Evolutionary conservation across 2,797 vertebrate genomes (phyloP).

Genomic region (Buphagus erythrorhynchus): DNA sequence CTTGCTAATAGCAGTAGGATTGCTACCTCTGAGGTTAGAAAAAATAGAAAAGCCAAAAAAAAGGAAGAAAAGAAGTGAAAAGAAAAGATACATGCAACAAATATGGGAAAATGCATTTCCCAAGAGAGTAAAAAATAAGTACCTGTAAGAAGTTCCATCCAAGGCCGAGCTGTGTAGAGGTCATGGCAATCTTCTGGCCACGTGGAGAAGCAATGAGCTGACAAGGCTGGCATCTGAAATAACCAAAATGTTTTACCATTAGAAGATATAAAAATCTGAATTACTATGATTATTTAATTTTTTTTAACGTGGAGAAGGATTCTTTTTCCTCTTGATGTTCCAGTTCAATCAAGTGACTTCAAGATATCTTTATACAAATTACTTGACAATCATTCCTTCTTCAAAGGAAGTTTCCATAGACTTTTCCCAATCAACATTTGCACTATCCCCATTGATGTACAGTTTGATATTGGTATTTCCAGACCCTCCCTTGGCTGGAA

Average conservation of each 20-base stretch:
- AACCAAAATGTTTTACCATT: slow-evolving; percentile 38
- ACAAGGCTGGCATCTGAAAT: slow-evolving; percentile 17
- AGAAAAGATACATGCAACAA: slow-evolving; percentile 39
- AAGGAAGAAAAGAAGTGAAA: slow-evolving; percentile 12
- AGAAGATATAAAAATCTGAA: neutral
- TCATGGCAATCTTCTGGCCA: neutral
- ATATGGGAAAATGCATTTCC: slow-evolving; percentile 36
- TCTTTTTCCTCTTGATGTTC: neutral
- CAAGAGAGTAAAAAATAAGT: slow-evolving; percentile 9
- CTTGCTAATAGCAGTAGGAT: slow-evolving; percentile 81
- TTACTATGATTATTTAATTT: neutral
- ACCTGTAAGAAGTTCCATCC: neutral
- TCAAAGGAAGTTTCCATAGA: neutral
- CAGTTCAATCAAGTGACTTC: neutral
- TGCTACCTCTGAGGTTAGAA: slow-evolving; percentile 76
- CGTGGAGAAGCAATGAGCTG: slow-evolving; percentile 3
- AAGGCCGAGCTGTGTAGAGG: neutral
- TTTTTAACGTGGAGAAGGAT: neutral
- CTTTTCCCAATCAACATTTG: neutral
- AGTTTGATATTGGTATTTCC: neutral
- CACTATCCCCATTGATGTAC: neutral
- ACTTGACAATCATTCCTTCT: neutral
- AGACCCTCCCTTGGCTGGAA: neutral
- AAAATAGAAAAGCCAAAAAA: neutral
- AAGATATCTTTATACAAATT: neutral